Base-by-base conservation (phyloP, 1,140 invertebrate species). In the Ceratina calcarata region DNA sequence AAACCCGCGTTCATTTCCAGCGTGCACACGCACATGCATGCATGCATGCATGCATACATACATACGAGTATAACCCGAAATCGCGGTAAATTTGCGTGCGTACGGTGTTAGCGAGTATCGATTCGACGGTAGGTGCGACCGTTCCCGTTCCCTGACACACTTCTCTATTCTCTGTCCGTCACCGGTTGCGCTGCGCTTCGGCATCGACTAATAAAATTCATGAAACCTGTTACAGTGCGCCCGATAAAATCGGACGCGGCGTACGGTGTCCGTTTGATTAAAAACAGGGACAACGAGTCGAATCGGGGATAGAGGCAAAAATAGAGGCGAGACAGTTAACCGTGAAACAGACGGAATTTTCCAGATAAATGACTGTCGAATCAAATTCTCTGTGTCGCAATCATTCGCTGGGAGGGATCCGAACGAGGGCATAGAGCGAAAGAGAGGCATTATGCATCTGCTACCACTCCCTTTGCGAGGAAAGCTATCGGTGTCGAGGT, bases 171-270 rank as follows among this genome's bases (percentile, higher is more conserved):
- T 55, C 66, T 62, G 24, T 27, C 32, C 32, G 58, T 65, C 32
- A 49, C 18, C 37, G 37, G 6, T 45, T 45, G 45, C 15, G 45
- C 45, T 55, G 32, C n/a, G 16, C 69, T 68, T 32, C 37, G 53
- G 24, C 77, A 37, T 24, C 22, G 64, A 57, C 64, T 80, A 65
- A 60, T 84, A 80, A 80, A 85, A 57, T 77, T 62, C 72, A 53
- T 64, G 62, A 37, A 79, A 74, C 78, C 74, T 45, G 77, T 80
- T 84, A 80, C 49, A 18, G 13, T 22, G 51, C 7, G 53, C 20
- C 1, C 27, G 81, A 70, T 65, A 32, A 57, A 69, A 66, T 60
- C 78, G 70, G 62, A 70, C 32, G 55, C 60, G 27, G 22, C 32
- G 18, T 18, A 10, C 64, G 58, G n/a, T 57, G 58, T 22, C 20